Evolutionary conservation across 2,888 invertebrate genomes (phyloP).

Genomic region (Archaeoteleia sp.): DNA sequence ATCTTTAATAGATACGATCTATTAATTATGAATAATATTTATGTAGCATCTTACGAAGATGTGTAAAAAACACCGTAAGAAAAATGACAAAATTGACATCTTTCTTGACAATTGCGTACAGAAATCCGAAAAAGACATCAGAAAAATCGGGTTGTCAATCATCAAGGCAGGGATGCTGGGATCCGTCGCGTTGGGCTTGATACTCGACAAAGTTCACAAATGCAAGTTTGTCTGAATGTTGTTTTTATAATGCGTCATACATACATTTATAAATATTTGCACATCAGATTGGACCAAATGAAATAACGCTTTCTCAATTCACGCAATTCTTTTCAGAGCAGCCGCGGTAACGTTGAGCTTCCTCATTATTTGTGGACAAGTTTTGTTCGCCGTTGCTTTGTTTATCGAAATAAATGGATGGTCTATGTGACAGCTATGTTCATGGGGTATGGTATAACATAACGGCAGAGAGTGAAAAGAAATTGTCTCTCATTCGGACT

Average conservation of each 20-base stretch:
- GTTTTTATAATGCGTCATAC: conserved; percentile 76
- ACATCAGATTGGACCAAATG: too few species aligned
- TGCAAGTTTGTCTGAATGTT: conserved; percentile 24
- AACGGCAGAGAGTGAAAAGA: too few species aligned
- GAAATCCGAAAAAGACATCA: conserved; percentile 43
- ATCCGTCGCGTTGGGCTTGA: conserved; percentile 31
- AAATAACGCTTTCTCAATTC: conserved; percentile 55
- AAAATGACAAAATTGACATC: too few species aligned
- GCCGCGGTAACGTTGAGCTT: conserved; percentile 75
- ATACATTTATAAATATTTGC: too few species aligned
- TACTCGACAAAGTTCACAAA: conserved; percentile 38
- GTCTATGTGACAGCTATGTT: conserved; percentile 63
- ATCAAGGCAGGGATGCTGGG: conserved; percentile 41
- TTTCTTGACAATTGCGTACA: not conserved
- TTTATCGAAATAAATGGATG: conserved; percentile 64
- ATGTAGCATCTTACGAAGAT: too few species aligned
- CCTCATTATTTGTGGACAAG: conserved; percentile 64
- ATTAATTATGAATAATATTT: too few species aligned
- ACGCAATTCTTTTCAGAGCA: conserved; percentile 73
- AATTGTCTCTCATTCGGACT: too few species aligned
- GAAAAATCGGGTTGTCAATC: conserved; percentile 38
- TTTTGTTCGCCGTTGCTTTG: conserved; percentile 63
- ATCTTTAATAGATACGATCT: too few species aligned
- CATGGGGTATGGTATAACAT: conserved; percentile 60
- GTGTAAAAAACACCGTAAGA: too few species aligned